Percentiles rank a stretch among this genome's conserved stretches.
Evolutionary conservation across 2,113 vertebrate genomes (phyloP).

Genomic region (Perccottus glenii): DNA sequence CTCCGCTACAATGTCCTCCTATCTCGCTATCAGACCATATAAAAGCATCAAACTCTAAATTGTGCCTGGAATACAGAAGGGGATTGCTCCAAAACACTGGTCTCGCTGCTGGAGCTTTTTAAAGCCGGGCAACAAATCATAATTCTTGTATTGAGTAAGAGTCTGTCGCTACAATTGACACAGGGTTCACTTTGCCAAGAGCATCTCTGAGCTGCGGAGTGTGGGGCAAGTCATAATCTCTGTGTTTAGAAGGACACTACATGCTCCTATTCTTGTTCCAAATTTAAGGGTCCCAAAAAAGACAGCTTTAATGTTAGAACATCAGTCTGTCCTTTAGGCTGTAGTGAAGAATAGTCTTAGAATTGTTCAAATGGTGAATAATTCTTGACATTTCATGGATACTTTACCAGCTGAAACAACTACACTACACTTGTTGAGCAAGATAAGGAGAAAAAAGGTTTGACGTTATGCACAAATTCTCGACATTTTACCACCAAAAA

Average conservation of each 20-base stretch:
- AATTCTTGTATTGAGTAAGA: constrained; percentile 55
- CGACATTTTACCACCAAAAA: background rate
- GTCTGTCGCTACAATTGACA: constrained; percentile 38
- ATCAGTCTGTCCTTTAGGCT: background rate
- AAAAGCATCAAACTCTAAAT: constrained; percentile 68
- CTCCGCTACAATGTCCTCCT: constrained; percentile 63
- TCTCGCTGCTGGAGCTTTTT: constrained; percentile 51
- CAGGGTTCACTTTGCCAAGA: constrained; percentile 40
- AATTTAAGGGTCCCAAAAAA: constrained; percentile 21
- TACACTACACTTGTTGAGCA: background rate
- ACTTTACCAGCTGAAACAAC: background rate
- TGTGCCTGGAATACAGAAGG: constrained; percentile 59
- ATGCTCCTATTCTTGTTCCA: constrained; percentile 30
- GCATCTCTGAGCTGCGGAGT: constrained; percentile 33
- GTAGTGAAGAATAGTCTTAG: background rate
- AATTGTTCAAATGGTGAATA: background rate
- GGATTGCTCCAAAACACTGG: constrained; percentile 24
- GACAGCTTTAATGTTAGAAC: constrained; percentile 1
- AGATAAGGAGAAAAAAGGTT: background rate
- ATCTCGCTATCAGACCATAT: constrained; percentile 60
- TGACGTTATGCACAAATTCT: background rate
- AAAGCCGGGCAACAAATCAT: constrained; percentile 47
- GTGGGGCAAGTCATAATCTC: constrained; percentile 41
- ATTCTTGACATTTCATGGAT: constrained; percentile 6
- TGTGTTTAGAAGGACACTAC: constrained; percentile 20